Base-by-base conservation (phyloP, 2,113 vertebrate species). In the Hydrochoerus hydrochaeris region DNA sequence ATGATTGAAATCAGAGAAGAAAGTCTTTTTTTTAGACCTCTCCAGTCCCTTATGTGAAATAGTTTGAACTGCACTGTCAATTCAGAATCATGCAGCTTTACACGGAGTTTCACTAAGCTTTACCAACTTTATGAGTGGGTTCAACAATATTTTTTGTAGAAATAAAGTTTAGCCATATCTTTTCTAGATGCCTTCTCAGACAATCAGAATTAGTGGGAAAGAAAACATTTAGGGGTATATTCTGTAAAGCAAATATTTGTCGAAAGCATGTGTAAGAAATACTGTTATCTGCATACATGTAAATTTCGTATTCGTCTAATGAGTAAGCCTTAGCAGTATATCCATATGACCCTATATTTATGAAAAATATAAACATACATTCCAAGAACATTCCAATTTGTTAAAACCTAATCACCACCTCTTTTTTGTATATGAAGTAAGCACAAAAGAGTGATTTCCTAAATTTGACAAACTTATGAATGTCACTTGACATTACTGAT, bases 1-100 rank as follows among this genome's bases (percentile, higher is more conserved):
- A 28, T 97, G 97, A 98, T 97, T 97, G 98, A 98, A 98, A 97
- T 71, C 91, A 95, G 96, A 88, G 86, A 95, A 96, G 84, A 91
- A 92, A 97, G 97, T 88, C 32, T 97, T 97, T 98, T 97, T 98
- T 98, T 97, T 62, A 80, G n/a, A 89, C 69, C 54, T 95, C 46
- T 77, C 94, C 73, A 81, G 60, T 95, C 92, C 32, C 81, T 24
- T 95, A 81, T 44, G 5, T 89, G 97, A 97, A 98, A 94, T 52
- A 81, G 38, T 98, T 98, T 95, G 87, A 88, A 65, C 16, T 77
- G 69, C 41, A 62, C 85, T 97, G 96, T 98, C 97, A 97, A 83
- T 97, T 96, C 97, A 93, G 93, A 97, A 82, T 96, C 96, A 96
- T 62, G 95, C 14, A 94, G n/a, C 69, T 97, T 88, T 96, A 96